These are phyloP conservation scores for Phrynocephalus guinanensis DNA, from an alignment of 2,797 vertebrate genomes.

Conservation along the genomic window DNA sequence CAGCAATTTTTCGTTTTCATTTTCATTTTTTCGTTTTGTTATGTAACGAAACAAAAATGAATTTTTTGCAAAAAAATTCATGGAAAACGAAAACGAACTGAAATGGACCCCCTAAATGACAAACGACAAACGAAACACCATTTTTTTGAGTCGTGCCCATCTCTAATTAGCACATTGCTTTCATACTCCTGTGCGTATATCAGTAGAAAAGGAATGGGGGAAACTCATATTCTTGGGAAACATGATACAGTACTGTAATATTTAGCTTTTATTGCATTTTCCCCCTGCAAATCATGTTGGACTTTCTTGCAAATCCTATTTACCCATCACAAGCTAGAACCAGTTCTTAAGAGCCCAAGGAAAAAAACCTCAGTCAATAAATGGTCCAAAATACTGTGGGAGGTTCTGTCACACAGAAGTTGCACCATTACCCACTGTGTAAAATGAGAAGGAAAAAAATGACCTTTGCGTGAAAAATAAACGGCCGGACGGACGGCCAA, in stretches of 20 bases:
- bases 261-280: not conserved
- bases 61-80: too few species aligned
- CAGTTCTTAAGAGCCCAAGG: not conserved
- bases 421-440: not conserved
- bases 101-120: too few species aligned
- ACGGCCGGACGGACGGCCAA: not conserved
- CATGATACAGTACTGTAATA: not conserved
- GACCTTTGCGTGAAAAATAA: constrained; percentile 35
- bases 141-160: too few species aligned
- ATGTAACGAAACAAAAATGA: too few species aligned
- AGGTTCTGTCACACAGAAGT: not conserved
- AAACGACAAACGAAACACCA: too few species aligned
- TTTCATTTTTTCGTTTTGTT: too few species aligned
- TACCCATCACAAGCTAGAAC: not conserved
- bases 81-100: too few species aligned
- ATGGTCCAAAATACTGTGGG: not conserved
- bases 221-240: not conserved
- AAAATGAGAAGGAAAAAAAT: constrained; percentile 29
- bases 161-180: too few species aligned
- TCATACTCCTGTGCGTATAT: too few species aligned
- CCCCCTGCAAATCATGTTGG: not conserved
- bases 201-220: not conserved
- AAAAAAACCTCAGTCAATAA: not conserved
- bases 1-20: too few species aligned
- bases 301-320: not conserved